Evolutionary conservation across 1,140 invertebrate genomes (phyloP), one percentile per base, ranked within the genome.

Genomic region (Eueides isabella): DNA sequence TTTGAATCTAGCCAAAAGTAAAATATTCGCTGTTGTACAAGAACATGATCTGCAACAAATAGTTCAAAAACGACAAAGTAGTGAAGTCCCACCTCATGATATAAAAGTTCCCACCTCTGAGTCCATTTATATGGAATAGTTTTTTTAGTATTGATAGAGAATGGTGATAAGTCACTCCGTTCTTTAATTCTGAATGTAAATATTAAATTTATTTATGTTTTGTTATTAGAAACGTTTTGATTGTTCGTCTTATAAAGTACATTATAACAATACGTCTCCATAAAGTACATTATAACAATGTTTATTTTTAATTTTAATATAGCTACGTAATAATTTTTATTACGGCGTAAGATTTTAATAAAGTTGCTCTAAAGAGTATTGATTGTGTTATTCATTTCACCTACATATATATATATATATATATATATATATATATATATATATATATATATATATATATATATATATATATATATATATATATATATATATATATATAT

Each of bases 41-140:
- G 90, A 93, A 74, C 89, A 93, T 38, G 91, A 93, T 71, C 77
- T 93, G 33, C 86, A 92, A 44, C 91, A 93, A 77, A 93, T 93
- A 61, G 86, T 92, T 5, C 81, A 90, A 65, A 91, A 87, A 77
- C 66, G 84, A 75, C 76, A 80, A 14, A 66, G 74, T 5, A 77
- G 62, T 38, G 81, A 84, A 19, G 70, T 41, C 11, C 65, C 77
- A 12, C 61, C 77, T 2, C 79, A 76, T 65, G 83, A 86, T 26
- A 79, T 84, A n/a, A 90, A 88, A 71, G 70, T 84, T 23, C 75
- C 80, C 7, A 68, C 81, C n/a, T 68, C 81, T 2, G 84, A 88
- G 41, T 62, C 72, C 16, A 80, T 87, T 41, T 90, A 81, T 76
- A 81, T 85, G 76, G 75, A 82, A 55, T 82, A 79, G 70, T 64